Evolutionary conservation across 2,113 vertebrate genomes (phyloP), one percentile per base, ranked within the genome.

Genomic region (Albula glossodonta): DNA sequence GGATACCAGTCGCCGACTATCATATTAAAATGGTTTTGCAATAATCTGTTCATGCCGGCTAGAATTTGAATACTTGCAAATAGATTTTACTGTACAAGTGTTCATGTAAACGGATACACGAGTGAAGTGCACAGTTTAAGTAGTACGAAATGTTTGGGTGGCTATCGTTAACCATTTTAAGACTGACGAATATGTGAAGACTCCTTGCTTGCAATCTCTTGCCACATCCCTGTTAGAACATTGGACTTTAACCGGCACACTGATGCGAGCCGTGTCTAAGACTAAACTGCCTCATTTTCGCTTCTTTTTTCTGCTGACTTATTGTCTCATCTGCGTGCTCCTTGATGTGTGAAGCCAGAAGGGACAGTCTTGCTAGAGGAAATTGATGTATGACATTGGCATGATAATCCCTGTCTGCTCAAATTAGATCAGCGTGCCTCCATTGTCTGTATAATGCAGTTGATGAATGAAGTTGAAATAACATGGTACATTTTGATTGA

Each of bases 401-500:
- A 77, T 56, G 50, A 41, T 60, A 81, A 87, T 87, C 74, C 88
- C 52, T 22, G 63, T 80, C 60, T 78, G 85, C 56, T 51, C 57
- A 78, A 86, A 81, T 51, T 60, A 84, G 60, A 86, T 78, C 82
- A 81, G 85, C 50, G 25, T 81, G 63, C 51, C n/a, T 84, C 82
- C 63, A 78, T 80, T 78, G 51, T 31, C 51, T 80, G 82, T 22
- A 70, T 52, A 70, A 78, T 50, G 51, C 17, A 51, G 77, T 11
- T 51, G 15, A 80, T 84, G 48, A 83, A 50, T 74, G 48, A 51
- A 80, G 53, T 22, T 63, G 4, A 48, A 84, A 53, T 84, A 50
- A 78, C 82, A 77, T 31, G 19, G 48, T 12, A 78, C 78, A 56
- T 63, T 80, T 79, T 77, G 83, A 70, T 70, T 17, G 10, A 74